phyloP scores from a whole-genome alignment of 2,797 vertebrate genomes.

The Pseudotriccus pelzelni region DNA sequence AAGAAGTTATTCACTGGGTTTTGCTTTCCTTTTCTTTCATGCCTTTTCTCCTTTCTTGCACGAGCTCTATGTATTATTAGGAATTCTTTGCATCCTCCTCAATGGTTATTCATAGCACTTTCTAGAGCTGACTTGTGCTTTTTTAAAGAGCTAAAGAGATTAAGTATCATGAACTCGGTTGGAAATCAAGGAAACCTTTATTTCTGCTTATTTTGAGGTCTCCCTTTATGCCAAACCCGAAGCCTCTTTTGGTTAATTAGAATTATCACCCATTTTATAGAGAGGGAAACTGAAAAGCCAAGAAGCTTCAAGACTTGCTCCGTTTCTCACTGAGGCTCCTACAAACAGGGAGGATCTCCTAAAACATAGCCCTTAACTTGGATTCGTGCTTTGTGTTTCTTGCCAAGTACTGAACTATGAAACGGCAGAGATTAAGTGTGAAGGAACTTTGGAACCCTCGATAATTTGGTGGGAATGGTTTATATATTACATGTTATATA shows the following conservation, averaged over 20 bases:
- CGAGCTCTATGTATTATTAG: neutral
- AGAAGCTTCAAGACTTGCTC: neutral
- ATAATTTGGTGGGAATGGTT: neutral
- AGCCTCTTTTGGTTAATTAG: neutral
- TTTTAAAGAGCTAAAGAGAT: neutral
- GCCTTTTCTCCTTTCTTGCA: neutral
- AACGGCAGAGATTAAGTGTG: neutral
- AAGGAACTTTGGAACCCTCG: neutral
- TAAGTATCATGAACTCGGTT: fast-evolving
- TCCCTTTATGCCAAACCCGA: neutral
- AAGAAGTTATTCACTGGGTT: neutral
- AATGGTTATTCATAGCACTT: neutral
- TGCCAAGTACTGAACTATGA: neutral
- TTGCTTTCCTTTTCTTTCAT: neutral
- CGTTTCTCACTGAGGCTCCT: neutral
- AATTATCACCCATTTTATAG: neutral
- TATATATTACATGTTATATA: neutral
- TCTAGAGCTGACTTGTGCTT: neutral
- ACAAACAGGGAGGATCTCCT: neutral
- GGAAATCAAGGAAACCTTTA: neutral
- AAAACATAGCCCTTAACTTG: neutral
- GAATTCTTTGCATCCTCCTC: neutral
- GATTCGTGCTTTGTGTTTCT: neutral
- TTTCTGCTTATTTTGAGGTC: neutral
- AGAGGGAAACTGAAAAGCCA: neutral